Conservation (phyloP, 2,888 invertebrate species). For the Limenitis camilla region DNA sequence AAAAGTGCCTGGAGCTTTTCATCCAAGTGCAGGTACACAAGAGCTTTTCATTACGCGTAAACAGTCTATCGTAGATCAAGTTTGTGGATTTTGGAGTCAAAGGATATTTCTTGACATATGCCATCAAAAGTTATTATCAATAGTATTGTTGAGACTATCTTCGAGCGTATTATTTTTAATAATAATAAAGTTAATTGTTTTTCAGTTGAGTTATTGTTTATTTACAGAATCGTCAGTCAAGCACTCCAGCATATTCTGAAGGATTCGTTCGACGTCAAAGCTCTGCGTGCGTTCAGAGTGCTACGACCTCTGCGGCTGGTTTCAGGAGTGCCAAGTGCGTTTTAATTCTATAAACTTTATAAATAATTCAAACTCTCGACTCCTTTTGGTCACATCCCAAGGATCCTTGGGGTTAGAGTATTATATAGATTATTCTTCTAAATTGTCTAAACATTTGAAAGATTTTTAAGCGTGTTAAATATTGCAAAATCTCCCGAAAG, state of each 20-base stretch:
- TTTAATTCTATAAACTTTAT: conserved; percentile 10
- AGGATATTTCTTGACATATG: too few species aligned
- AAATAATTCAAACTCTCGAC: too few species aligned
- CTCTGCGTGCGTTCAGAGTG: conserved; percentile 98
- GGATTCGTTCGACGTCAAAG: conserved; percentile 98
- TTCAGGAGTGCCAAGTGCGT: conserved; percentile 99
- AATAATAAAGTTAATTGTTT: background rate
- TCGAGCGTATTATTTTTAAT: too few species aligned
- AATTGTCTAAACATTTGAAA: background rate
- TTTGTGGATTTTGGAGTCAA: too few species aligned
- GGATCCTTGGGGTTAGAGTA: too few species aligned
- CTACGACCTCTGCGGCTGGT: conserved; percentile 97
- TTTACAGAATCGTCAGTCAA: conserved; percentile 89
- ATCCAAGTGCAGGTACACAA: too few species aligned
- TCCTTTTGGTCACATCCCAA: too few species aligned
- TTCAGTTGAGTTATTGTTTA: background rate
- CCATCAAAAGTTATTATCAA: too few species aligned
- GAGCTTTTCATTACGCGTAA: too few species aligned
- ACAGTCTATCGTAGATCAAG: too few species aligned
- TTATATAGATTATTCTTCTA: background rate
- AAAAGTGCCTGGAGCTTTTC: too few species aligned
- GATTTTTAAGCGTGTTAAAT: background rate
- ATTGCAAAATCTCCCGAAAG: background rate
- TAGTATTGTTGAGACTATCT: too few species aligned
- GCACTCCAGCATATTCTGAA: conserved; percentile 84